These are phyloP conservation scores for Enteromius treurensis DNA, from an alignment of 2,797 vertebrate species.

Conservation along the genomic window DNA sequence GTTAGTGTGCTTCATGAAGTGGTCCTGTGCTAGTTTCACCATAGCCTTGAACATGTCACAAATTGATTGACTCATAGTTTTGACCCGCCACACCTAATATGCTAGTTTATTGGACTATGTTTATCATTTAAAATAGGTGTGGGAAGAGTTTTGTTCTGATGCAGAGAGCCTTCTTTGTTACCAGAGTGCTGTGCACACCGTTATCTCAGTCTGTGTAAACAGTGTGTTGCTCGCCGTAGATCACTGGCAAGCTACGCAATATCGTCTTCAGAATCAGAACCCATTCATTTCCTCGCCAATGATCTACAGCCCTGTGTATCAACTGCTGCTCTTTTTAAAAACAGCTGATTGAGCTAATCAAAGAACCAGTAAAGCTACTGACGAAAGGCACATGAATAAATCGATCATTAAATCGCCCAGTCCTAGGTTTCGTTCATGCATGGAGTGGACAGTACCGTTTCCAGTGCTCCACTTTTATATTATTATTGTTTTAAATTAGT, in stretches of 20 bases:
- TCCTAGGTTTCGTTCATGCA: no score
- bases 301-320: no score
- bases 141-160: not conserved
- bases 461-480: not conserved
- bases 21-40: not conserved
- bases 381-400: no score
- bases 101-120: not conserved
- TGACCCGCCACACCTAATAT: not conserved
- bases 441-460: not conserved
- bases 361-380: no score
- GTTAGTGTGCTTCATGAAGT: not conserved
- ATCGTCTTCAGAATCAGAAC: no score
- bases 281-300: no score
- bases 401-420: no score
- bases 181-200: not conserved
- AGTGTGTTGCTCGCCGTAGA: not conserved
- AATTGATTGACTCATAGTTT: not conserved
- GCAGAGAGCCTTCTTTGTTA: not conserved
- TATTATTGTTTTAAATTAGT: not conserved
- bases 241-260: no score
- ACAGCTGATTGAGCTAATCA: no score
- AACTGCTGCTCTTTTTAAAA: no score
- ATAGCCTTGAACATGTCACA: not conserved
- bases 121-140: not conserved
- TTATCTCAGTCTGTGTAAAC: not conserved